Conservation (phyloP, 2,797 vertebrate genomes). For the Morus bassanus region DNA sequence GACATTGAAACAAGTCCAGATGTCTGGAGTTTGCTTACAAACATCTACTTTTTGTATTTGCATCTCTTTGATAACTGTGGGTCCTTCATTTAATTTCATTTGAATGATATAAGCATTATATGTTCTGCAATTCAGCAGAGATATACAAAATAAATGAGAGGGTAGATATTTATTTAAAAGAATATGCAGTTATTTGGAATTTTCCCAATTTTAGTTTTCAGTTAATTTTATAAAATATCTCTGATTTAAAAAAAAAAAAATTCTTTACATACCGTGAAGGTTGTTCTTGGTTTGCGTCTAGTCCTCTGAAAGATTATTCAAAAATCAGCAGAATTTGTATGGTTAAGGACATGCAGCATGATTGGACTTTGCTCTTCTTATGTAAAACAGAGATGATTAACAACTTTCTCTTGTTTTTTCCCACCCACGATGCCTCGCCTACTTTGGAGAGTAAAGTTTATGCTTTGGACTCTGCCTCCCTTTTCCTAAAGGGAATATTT, state of each 20-base stretch:
- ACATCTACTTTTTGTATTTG: not conserved
- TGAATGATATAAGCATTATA: not conserved
- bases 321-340: not conserved
- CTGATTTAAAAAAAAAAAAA: not conserved
- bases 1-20: not conserved
- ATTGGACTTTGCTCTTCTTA: constrained; percentile 18
- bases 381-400: not conserved
- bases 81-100: not conserved
- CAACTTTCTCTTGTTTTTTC: not conserved
- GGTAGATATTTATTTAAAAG: not conserved
- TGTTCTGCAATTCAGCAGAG: not conserved
- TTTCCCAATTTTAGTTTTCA: not conserved
- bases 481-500: not conserved
- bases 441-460: not conserved
- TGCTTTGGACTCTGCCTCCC: constrained; percentile 11
- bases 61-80: not conserved
- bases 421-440: not conserved
- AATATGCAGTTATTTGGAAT: not conserved
- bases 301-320: not conserved
- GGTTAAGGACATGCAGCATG: not conserved
- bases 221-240: not conserved
- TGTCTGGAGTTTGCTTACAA: not conserved
- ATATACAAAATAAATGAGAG: not conserved
- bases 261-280: not conserved
- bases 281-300: not conserved